Base-by-base conservation (phyloP, 2,888 invertebrate species). In the Rosalia funebris region DNA sequence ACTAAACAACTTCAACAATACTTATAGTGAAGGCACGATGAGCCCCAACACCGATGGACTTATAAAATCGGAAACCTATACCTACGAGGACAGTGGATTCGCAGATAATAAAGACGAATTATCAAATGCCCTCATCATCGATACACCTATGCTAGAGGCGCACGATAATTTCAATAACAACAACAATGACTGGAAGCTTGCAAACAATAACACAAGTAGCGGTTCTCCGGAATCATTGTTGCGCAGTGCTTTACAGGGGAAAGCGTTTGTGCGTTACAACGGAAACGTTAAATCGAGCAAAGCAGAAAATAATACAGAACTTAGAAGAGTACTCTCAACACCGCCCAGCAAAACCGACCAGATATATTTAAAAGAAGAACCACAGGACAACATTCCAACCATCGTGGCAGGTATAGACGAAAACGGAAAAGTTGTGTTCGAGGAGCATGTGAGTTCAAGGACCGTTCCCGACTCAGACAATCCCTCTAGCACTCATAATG, bases 191-290 rank as follows among this genome's bases (percentile, higher is more conserved):
- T 85, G 90, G 77, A 89, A 89, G 57, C 89, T 91, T 77, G 89
- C 91, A 80, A 90, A 91, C 80, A 92, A 90, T 76, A 91, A 89
- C 75, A 83, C 85, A 17, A 68, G 60, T 17, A 71, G 67, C 57
- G 77, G 78, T 41, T 82, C 83, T 2, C 82, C 91, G 14, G 93
- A 93, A 76, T 93, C 93, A 20, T 82, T 94, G 65, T 81, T 94
- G 65, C 85, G 93, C 71, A 93, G 90, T 77, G 93, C 93, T 7
- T 84, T 94, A 65, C 93, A 93, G 79, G 93, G 93, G 42, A 93
- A 93, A 83, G 87, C 82, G 31, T 80, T 80, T 59, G 79, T 81
- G 20, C 76, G 82, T 31, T 82, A 82, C 62, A 82, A 81, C 73
- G 81, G 82, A 11, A 70, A 60, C 44, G 17, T 60, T 1, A 61